Evolutionary conservation across 2,797 vertebrate species (phyloP).

Genomic region (Dicrostonyx torquatus): DNA sequence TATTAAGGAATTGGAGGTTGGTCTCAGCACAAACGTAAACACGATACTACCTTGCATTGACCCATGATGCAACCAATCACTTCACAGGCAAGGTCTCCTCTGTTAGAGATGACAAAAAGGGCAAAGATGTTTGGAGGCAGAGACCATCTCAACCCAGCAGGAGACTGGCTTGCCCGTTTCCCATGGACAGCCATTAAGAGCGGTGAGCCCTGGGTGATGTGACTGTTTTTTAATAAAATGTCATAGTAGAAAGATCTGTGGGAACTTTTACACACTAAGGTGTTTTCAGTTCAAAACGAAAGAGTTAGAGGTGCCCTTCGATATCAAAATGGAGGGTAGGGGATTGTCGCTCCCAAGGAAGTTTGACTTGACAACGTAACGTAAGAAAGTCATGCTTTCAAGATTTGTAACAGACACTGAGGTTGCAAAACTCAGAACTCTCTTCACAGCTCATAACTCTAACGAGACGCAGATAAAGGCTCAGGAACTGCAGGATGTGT

Average conservation of each 20-base stretch:
- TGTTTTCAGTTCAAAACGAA: slow-evolving; percentile 32
- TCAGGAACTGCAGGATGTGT: background rate
- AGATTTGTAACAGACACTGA: slow-evolving; percentile 49
- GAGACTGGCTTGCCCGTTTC: background rate
- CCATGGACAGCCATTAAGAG: background rate
- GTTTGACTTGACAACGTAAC: slow-evolving; percentile 46
- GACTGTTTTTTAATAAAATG: background rate
- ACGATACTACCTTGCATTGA: background rate
- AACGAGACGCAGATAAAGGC: slow-evolving; percentile 20
- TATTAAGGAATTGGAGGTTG: background rate
- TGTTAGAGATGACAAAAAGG: background rate
- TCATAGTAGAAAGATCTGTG: slow-evolving; percentile 4
- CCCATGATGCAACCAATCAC: background rate
- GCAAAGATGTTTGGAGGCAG: background rate
- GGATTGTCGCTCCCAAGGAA: slow-evolving; percentile 43
- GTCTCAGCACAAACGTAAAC: slow-evolving; percentile 2
- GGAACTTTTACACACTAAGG: slow-evolving; percentile 9
- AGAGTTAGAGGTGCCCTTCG: slow-evolving; percentile 12
- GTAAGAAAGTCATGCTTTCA: slow-evolving; percentile 3
- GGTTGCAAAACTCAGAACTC: slow-evolving; percentile 40
- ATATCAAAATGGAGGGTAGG: background rate
- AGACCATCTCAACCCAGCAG: background rate
- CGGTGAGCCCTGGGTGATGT: slow-evolving; percentile 4
- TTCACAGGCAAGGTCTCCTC: background rate
- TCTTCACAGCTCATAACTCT: slow-evolving; percentile 44